These are phyloP conservation scores for Cantharis rustica DNA, from an alignment of 2,888 invertebrate genomes.

Conservation along the genomic window DNA sequence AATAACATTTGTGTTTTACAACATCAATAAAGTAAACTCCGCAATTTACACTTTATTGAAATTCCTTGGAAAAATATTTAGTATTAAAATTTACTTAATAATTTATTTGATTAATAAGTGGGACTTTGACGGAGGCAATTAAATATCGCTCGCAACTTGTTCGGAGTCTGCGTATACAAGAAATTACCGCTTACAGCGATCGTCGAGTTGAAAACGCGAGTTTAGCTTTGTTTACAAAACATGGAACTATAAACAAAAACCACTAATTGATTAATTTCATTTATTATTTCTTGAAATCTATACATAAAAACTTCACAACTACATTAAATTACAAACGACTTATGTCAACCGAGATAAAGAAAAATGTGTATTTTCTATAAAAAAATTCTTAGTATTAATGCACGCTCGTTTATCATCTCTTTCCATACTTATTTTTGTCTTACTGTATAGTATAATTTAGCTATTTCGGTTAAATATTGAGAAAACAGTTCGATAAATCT, in stretches of 20 bases:
- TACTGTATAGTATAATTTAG: constrained; percentile 24
- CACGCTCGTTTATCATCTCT: constrained; percentile 24
- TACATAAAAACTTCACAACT: neutral
- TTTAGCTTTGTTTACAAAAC: neutral
- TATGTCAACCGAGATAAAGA: constrained; percentile 6
- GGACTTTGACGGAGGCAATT: neutral
- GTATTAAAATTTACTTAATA: neutral
- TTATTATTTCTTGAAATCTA: neutral
- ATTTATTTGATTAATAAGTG: neutral
- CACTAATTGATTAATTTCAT: neutral
- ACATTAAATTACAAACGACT: constrained; percentile 9
- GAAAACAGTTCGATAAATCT: constrained; percentile 28
- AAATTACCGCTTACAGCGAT: neutral
- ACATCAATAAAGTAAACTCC: constrained; percentile 2
- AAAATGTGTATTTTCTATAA: neutral
- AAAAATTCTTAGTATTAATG: constrained; percentile 15
- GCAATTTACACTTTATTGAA: neutral
- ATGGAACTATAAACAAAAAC: neutral
- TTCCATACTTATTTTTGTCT: constrained; percentile 20
- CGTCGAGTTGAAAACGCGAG: neutral
- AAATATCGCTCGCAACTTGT: neutral
- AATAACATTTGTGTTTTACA: constrained; percentile 1
- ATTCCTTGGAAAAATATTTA: neutral
- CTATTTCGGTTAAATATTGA: constrained; percentile 22
- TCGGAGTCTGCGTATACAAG: neutral